A percentile compares a stretch with the other conserved stretches of the same genome.
Conservation (phyloP, 2,888 invertebrate species). For the Ophion costatus region DNA sequence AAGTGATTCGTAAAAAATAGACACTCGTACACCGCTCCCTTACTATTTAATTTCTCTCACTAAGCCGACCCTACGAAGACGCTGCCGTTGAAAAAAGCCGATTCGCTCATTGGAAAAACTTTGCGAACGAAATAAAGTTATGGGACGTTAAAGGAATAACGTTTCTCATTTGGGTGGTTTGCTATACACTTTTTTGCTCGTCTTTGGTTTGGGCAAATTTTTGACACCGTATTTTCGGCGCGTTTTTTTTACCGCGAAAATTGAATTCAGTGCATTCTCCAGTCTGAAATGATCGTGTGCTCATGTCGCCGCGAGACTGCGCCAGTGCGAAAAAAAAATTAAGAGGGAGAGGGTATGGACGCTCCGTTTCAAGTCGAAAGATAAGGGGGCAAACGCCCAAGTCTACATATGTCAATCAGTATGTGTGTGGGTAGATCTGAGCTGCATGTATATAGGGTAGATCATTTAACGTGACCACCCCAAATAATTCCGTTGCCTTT, state of each 20-base stretch:
- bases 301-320: background rate
- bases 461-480: too few species aligned
- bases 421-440: too few species aligned
- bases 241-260: background rate
- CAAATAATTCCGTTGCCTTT: too few species aligned
- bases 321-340: background rate
- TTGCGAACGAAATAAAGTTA: background rate
- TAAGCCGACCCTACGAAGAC: background rate
- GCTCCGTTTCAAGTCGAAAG: slow-evolving; percentile 13
- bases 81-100: background rate
- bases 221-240: background rate
- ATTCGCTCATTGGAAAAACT: background rate
- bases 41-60: background rate
- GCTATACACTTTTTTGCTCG: too few species aligned
- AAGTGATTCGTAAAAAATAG: background rate
- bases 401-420: background rate
- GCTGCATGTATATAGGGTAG: too few species aligned
- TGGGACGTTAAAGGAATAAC: too few species aligned
- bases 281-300: too few species aligned
- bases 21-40: background rate
- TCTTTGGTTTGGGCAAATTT: too few species aligned
- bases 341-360: background rate
- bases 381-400: slow-evolving; percentile 30
- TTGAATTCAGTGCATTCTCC: too few species aligned
- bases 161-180: too few species aligned